Evolutionary conservation across 2,797 vertebrate species (phyloP), one percentile per base, ranked within the genome.

Genomic region (Lepidocolaptes lacrymiger): DNA sequence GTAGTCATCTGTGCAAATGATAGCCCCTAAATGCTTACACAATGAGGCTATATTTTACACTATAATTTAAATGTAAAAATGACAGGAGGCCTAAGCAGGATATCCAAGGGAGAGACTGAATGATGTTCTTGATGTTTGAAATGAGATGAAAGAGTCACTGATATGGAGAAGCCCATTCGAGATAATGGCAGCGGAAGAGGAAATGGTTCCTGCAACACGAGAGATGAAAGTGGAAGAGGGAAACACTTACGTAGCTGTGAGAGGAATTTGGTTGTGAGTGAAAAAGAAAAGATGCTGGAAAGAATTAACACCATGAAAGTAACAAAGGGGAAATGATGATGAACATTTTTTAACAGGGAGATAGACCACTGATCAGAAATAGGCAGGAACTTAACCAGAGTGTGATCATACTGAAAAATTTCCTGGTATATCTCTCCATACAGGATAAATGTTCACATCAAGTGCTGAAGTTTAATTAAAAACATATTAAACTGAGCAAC

Each of bases 101-200:
- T 63, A 12, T 88, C 69, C 32, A 76, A 87, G 58, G 66, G 73
- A 89, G 34, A 78, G 48, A 39, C 21, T 91, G 92, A 91, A 76
- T 86, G 82, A 85, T 95, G 73, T 79, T 66, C 78, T 15, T 32
- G 52, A 30, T 94, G 88, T 88, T 85, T 97, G 91, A 95, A 94
- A 95, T 82, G 81, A 95, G 91, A 96, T 94, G 87, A 96, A 94
- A 96, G 94, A 90, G 74, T 77, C 66, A 62, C 79, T 90, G 91
- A 94, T 84, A 94, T 0, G 3, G 66, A 91, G 85, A 95, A 96
- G 28, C 34, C 61, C 68, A 62, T 93, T 85, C 0, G 0, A 88
- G 95, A 89, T 95, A 95, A 91, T 69, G 77, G 66, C 59, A 95
- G 39, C 3, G 12, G 85, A 96, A 95, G 68, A 95, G 88, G 89